Conservation (phyloP, 2,888 invertebrate genomes). For the Euproctis similis region DNA sequence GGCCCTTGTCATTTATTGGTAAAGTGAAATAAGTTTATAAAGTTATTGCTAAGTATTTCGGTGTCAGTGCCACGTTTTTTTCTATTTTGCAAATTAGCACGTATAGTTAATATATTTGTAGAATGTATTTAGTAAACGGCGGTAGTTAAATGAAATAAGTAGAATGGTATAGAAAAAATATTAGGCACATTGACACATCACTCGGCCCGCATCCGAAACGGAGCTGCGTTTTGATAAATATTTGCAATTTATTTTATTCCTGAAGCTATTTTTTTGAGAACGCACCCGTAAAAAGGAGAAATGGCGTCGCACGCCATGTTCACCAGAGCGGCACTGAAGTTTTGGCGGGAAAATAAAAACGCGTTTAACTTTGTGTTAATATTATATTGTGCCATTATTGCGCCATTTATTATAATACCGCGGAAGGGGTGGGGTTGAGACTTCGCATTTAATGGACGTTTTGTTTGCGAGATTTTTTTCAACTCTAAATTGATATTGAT, state of each 20-base stretch:
- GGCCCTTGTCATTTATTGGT: too few species aligned
- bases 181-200: slow-evolving; percentile 25
- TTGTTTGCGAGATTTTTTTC: slow-evolving; percentile 66
- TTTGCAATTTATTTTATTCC: slow-evolving; percentile 65
- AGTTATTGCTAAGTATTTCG: too few species aligned
- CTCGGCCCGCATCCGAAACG: slow-evolving; percentile 33
- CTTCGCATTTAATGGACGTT: slow-evolving; percentile 69
- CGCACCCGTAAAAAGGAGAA: slow-evolving; percentile 50
- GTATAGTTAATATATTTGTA: too few species aligned
- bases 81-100: too few species aligned
- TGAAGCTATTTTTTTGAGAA: slow-evolving; percentile 57
- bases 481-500: too few species aligned
- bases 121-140: too few species aligned
- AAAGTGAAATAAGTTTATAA: too few species aligned
- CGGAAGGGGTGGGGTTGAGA: slow-evolving; percentile 70
- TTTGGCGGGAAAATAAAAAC: slow-evolving; percentile 69
- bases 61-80: too few species aligned
- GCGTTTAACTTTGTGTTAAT: slow-evolving; percentile 75
- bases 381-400: slow-evolving; percentile 75
- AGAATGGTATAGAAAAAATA: too few species aligned
- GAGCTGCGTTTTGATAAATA: slow-evolving; percentile 62
- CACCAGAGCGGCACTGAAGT: slow-evolving; percentile 54
- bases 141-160: too few species aligned
- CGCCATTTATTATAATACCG: slow-evolving; percentile 72
- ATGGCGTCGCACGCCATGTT: slow-evolving; percentile 46